Base-by-base conservation (phyloP, 2,888 invertebrate species). In the Nomada hirtipes region DNA sequence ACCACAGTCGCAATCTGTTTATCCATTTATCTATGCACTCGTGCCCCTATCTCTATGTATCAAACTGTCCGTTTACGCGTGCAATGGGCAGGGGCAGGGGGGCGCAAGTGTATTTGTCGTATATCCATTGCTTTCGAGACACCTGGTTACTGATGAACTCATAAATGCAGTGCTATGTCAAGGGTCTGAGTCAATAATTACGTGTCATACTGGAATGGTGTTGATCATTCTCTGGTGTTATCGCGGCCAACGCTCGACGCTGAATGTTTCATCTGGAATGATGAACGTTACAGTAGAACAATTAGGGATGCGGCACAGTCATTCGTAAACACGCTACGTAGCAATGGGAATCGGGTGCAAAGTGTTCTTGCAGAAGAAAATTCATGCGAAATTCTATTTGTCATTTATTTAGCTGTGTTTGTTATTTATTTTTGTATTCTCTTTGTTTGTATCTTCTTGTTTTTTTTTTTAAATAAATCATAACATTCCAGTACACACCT, bases 151-250 rank as follows among this genome's bases (percentile, higher is more conserved):
- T 13, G 70, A 55, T 52, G 70, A 67, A 76, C 67, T 77, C 53
- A 73, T 63, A 77, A 83, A 86, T 61, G 59, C 71, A 47, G 60
- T 64, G 75, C 15, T 68, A 20, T 57, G 61, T 83, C 83, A 64
- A 65, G 64, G 76, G 44, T 53, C 55, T 44, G 26, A 23, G 64
- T 59, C 64, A 50, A 77, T 76, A 78, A 86, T 85, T 76, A 76
- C 70, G 65, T 47, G 44, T 74, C 72, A 71, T 61, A 20, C 53
- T 36, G 61, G 69, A 76, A 71, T 53, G 64, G 67, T 29, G 64
- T 69, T 75, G 76, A 76, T 84, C 79, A 55, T 78, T 71, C 75
- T 29, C 50, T 26, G 63, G 59, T 23, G 26, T 74, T 79, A 76
- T 82, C 82, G 53, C 47, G 53, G 60, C n/a, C 61, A 50, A 74